Conservation (phyloP, 2,113 vertebrate species). For the Ictidomys tridecemlineatus region DNA sequence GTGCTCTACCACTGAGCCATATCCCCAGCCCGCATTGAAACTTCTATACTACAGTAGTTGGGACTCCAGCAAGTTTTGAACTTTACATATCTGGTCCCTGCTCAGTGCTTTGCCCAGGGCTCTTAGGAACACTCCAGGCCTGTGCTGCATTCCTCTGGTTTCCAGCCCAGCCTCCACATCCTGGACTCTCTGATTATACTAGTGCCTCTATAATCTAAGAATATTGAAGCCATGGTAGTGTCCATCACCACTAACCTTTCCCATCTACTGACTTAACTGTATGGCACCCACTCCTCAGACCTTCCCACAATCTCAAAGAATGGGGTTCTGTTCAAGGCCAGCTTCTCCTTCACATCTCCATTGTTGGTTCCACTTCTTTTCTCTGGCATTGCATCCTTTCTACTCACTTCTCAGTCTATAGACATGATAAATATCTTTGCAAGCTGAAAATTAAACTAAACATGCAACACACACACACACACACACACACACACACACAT, state of each 20-base stretch:
- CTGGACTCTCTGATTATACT: not conserved
- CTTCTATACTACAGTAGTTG: not conserved
- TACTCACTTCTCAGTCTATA: slow-evolving; percentile 25
- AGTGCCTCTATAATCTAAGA: not conserved
- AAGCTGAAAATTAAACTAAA: not conserved
- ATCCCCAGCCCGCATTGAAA: too few relatives aligned
- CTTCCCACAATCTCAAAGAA: not conserved
- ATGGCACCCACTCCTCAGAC: not conserved
- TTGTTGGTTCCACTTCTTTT: not conserved
- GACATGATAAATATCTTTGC: not conserved
- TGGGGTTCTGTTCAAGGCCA: not conserved
- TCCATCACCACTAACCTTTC: not conserved
- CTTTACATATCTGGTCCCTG: not conserved
- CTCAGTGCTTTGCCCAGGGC: not conserved
- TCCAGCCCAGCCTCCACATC: not conserved
- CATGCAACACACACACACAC: not conserved
- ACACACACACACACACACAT: not conserved
- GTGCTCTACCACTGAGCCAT: too few relatives aligned
- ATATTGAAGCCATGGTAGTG: not conserved
- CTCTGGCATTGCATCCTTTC: not conserved
- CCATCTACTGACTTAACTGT: not conserved
- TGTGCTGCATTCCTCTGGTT: not conserved
- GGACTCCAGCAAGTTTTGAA: not conserved
- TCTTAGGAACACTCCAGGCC: not conserved
- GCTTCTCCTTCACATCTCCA: not conserved